Conservation (phyloP, 1,140 invertebrate genomes). For the Zaprionus gabonicus region DNA sequence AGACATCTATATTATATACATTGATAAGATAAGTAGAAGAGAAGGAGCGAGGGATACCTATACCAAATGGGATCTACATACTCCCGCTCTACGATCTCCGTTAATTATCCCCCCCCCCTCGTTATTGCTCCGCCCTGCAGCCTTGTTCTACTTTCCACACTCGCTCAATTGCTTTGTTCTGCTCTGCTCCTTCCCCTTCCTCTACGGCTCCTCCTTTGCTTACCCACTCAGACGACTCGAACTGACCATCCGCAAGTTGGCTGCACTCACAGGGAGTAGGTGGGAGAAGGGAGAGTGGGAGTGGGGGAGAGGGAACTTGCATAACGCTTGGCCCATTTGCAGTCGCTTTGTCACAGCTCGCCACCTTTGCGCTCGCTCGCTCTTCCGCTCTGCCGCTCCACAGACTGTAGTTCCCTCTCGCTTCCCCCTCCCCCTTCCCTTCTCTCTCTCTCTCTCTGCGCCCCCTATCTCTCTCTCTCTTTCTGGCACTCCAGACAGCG, state of each 20-base stretch:
- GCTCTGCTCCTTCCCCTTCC: not conserved
- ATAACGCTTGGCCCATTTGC: slow-evolving; percentile 49
- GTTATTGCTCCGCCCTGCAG: not conserved
- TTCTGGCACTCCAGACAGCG: slow-evolving; percentile 27
- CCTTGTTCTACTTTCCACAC: not conserved
- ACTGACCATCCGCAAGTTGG: slow-evolving; percentile 29
- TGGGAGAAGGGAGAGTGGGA: not conserved
- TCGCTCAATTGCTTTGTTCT: not conserved
- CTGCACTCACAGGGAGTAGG: not conserved
- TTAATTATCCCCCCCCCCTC: not conserved
- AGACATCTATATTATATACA: not conserved
- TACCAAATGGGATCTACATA: not conserved
- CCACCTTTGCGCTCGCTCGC: slow-evolving; percentile 39
- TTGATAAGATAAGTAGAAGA: not conserved
- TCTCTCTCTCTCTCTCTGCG: not conserved
- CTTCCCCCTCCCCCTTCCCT: not conserved
- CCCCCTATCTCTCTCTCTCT: not conserved
- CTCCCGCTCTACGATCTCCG: not conserved
- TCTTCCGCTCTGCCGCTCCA: slow-evolving; percentile 7
- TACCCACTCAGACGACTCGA: slow-evolving; percentile 6
- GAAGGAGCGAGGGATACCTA: not conserved
- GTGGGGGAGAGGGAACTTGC: slow-evolving; percentile 16
- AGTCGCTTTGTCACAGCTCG: slow-evolving; percentile 57
- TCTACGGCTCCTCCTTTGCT: not conserved
- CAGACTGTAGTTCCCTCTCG: not conserved